Evolutionary conservation across 2,113 vertebrate species (phyloP).

Genomic region (Xenopus laevis): DNA sequence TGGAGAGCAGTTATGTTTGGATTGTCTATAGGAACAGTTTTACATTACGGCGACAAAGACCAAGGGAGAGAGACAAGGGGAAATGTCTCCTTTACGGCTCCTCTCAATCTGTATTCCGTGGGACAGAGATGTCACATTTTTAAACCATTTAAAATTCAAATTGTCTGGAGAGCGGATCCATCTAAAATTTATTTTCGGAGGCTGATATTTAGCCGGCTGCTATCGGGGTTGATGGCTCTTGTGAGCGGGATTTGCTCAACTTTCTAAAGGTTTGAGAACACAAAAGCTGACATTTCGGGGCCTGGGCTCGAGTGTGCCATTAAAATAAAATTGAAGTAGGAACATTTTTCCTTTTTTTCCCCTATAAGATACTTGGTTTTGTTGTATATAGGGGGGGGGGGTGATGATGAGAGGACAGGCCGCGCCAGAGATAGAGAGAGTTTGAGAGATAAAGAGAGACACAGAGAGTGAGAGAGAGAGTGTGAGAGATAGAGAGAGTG

Average conservation of each 20-base stretch:
- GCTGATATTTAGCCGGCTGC: constrained; percentile 60
- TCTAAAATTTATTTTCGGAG: constrained; percentile 68
- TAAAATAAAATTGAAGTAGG: constrained; percentile 60
- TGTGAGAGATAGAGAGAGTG: no score
- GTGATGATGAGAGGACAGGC: neutral
- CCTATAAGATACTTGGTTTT: constrained; percentile 55
- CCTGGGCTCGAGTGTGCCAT: constrained; percentile 55
- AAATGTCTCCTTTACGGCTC: constrained; percentile 54
- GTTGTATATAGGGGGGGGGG: constrained; percentile 38
- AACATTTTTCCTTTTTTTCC: constrained; percentile 52
- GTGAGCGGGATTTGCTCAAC: constrained; percentile 59
- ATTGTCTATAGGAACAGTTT: constrained; percentile 25
- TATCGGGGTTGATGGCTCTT: constrained; percentile 61
- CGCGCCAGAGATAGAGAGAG: neutral
- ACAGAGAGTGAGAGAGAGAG: no score
- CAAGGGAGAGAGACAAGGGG: constrained; percentile 46
- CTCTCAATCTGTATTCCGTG: constrained; percentile 52
- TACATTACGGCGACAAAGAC: neutral
- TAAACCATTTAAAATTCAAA: constrained; percentile 69
- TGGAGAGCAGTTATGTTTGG: constrained; percentile 52
- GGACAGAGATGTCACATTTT: constrained; percentile 61
- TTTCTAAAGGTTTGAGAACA: constrained; percentile 63
- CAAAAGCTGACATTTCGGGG: constrained; percentile 61
- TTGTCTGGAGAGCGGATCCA: constrained; percentile 63
- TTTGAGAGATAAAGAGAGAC: no score